phyloP scores from a whole-genome alignment of 2,888 invertebrate genomes.

The Patella pellucida region DNA sequence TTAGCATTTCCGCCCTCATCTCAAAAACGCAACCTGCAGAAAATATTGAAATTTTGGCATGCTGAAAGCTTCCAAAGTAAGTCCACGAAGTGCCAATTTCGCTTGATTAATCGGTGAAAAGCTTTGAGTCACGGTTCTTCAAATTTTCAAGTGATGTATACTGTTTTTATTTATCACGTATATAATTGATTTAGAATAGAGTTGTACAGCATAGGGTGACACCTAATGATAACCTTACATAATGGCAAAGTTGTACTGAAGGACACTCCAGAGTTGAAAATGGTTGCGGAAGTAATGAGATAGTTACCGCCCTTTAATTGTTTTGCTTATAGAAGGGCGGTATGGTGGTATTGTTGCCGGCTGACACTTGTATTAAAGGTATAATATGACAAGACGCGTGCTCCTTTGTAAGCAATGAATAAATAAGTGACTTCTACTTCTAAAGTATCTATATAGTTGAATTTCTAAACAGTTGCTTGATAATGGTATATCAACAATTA shows the following conservation, averaged over 20 bases:
- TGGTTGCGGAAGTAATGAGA: slow-evolving; percentile 2
- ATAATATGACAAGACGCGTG: slow-evolving; percentile 10
- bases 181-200: slow-evolving; percentile 1
- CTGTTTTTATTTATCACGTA: not conserved
- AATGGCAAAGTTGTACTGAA: not conserved
- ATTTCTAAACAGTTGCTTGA: no score
- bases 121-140: not conserved
- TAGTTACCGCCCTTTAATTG: slow-evolving; percentile 7
- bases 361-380: slow-evolving; percentile 1
- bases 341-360: not conserved
- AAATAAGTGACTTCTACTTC: not conserved
- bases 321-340: not conserved
- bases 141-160: not conserved
- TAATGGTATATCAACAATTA: no score
- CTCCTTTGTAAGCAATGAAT: not conserved
- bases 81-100: not conserved
- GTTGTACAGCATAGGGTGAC: not conserved
- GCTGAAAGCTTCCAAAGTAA: not conserved
- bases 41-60: not conserved
- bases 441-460: no score
- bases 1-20: not conserved
- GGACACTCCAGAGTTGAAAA: not conserved
- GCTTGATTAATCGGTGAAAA: slow-evolving; percentile 8
- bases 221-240: slow-evolving; percentile 1
- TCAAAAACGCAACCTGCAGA: not conserved